Evolutionary conservation across 2,113 vertebrate genomes (phyloP), one percentile per base, ranked within the genome.

Genomic region (Dasyurus viverrinus): DNA sequence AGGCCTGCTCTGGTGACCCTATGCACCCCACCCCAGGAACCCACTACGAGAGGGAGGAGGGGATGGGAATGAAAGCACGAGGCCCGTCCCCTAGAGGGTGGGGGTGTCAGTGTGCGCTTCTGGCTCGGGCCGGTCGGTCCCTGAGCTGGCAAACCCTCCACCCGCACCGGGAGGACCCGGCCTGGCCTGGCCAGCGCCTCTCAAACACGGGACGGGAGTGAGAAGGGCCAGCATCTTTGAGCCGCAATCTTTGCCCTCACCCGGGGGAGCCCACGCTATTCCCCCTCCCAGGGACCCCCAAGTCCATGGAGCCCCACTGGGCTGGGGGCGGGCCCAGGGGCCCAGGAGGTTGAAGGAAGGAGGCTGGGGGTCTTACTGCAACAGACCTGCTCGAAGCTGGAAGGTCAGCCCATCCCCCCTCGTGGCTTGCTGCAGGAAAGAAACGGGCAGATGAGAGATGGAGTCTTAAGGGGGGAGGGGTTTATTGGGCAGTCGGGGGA

Each of bases 391-490:
- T 97, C 98, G 99, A 97, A 97, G 99, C 99, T 99, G 99, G 97
- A 99, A 99, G 91, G 99, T 96, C n/a, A 99, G 98, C 19, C 99
- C 99, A 0, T 99, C 99, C 84, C 99, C 99, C 9, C 98, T 98
- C 0, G 99, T 99, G 94, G 99, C 98, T 98, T 99, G 99, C 99
- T 99, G 96, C 90, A 96, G 89, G 89, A 95, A 92, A 93, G 93
- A 12, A 98, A 90, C 3, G 96, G 60, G 76, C 1, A 48, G 46
- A 53, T 1, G 53, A 53, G 42, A 84, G 12, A 22, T 0, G 0
- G 42, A 2, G 60, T 30, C 96, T 92, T 97, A 52, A 55, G 57
- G 91, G 7, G 46, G 54, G 50, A 36, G 26, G 1, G 89, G 2
- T 12, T 0, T 0, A 0, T 0, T 0, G n/a, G 10, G 52, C 11